These are phyloP conservation scores for Brachionus koreanus DNA, from an alignment of 1,140 invertebrate species.

Conservation along the genomic window DNA sequence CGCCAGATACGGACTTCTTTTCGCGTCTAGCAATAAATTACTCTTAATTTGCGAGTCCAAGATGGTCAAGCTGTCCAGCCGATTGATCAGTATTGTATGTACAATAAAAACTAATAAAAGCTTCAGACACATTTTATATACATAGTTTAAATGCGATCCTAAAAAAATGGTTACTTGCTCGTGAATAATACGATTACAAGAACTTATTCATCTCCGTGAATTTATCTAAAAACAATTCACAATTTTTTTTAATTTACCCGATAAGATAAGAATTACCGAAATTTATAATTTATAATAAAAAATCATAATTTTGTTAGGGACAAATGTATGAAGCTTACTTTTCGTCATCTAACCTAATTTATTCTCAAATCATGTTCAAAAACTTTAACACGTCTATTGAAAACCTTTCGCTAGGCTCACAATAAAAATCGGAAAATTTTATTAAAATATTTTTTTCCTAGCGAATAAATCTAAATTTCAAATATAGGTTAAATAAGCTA, in stretches of 20 bases:
- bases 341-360: background rate
- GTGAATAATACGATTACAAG: background rate
- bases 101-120: background rate
- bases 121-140: background rate
- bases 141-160: constrained; percentile 22
- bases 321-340: background rate
- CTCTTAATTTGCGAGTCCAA: background rate
- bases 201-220: background rate
- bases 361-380: background rate
- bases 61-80: background rate
- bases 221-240: background rate
- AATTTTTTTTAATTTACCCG: background rate
- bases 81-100: background rate
- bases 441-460: background rate
- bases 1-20: constrained; percentile 7
- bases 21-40: background rate
- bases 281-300: background rate
- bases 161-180: background rate
- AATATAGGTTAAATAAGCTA: background rate
- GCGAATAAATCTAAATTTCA: background rate
- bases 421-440: background rate
- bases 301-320: constrained; percentile 3
- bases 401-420: background rate
- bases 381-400: background rate
- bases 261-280: background rate